Evolutionary conservation across 2,888 invertebrate genomes (phyloP), one percentile per base, ranked within the genome.

Genomic region (Drosophila birchii): DNA sequence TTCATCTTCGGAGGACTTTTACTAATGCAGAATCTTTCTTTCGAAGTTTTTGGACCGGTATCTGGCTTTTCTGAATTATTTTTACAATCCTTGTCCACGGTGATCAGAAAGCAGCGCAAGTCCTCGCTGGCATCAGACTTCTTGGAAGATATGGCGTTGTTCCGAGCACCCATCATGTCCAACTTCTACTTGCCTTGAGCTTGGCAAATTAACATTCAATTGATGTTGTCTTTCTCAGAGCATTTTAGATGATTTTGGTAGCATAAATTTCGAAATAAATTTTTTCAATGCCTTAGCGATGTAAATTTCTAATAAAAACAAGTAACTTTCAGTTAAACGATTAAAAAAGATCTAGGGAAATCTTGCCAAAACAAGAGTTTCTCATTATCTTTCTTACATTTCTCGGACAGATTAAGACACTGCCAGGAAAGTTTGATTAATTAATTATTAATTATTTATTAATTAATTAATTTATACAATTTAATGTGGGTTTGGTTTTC

Each of bases 61-160:
- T 16, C 23, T 2, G 16, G 1, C 0, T 32, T n/a, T 6, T 45
- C 51, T 6, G 79, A 61, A 32, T 44, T 56, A 0, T 87, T 72
- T 7, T 70, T 45, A 7, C 80, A 78, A 51, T 75, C 62, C 1
- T 62, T 78, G 32, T 71, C 60, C n/a, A 84, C 43, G 36, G 68
- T 69, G n/a, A 88, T 23, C 3, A 76, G 29, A 20, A 86, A 86
- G 32, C 71, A 71, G 32, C 61, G 67, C 11, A 58, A 69, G 8
- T 51, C 54, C n/a, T 38, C 55, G 20, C 12, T 29, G 14, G 45
- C 45, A 6, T 56, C 43, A 3, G 39, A 12, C 14, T 59, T 8
- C 0, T 38, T 29, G 16, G 16, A 8, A 12, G 45, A 63, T 23
- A 57, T 62, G 1, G 14, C 44, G 26, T 34, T 18, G 26, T 23